Evolutionary conservation across 1,140 invertebrate genomes (phyloP).

Genomic region (Drosophila equinoxialis): DNA sequence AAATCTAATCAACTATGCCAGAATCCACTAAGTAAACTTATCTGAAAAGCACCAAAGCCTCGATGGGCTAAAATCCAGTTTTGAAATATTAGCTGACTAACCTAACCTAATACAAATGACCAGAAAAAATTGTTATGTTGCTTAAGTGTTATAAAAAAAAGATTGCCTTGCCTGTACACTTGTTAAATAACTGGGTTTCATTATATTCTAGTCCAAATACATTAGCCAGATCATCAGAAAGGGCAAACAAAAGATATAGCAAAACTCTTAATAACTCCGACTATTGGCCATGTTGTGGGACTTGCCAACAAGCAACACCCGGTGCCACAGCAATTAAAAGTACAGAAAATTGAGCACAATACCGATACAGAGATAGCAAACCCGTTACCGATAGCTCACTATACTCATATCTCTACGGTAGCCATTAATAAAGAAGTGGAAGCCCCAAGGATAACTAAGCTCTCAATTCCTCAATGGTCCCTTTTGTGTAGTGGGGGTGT

Average conservation of each 20-base stretch:
- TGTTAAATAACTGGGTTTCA: conserved; percentile 27
- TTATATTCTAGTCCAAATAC: conserved; percentile 28
- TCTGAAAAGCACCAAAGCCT: conserved; percentile 23
- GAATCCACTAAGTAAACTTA: conserved; percentile 15
- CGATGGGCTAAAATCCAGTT: conserved; percentile 15
- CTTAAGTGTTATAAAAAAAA: conserved; percentile 29
- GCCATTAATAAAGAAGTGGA: conserved; percentile 47
- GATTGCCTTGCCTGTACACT: conserved; percentile 47
- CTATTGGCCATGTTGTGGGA: conserved; percentile 77
- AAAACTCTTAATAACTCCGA: conserved; percentile 63
- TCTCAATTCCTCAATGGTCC: conserved; percentile 49
- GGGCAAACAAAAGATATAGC: conserved; percentile 40
- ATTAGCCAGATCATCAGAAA: conserved; percentile 6
- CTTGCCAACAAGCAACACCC: conserved; percentile 42
- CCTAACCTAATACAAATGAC: conserved; percentile 6
- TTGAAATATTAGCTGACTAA: conserved; percentile 27
- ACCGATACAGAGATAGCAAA: neutral
- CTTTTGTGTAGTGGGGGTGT: conserved; percentile 62
- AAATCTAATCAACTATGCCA: neutral
- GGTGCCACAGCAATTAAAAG: conserved; percentile 8
- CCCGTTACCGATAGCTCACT: neutral
- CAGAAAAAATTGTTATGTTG: conserved; percentile 17
- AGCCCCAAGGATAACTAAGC: conserved; percentile 6
- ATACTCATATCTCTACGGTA: conserved; percentile 49
- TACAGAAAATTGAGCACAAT: conserved; percentile 2